Evolutionary conservation across 2,113 vertebrate species (phyloP), one percentile per base, ranked within the genome.

Genomic region (Neodontobutis hainanensis): DNA sequence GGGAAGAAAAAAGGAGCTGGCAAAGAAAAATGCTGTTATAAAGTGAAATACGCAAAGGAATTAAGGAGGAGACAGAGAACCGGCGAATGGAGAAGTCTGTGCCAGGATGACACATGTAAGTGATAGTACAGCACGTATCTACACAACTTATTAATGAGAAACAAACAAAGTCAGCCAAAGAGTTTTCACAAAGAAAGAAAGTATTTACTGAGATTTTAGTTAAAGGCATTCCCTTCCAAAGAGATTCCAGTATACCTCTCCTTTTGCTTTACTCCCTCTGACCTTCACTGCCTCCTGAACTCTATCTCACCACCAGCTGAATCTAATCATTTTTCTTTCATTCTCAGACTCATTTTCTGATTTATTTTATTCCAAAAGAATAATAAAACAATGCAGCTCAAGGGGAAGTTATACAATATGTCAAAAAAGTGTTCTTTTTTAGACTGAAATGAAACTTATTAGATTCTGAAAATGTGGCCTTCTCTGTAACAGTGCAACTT

Each of bases 371-470:
- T 4, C 67, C 64, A 77, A 70, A 58, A 9, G 7, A 15, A 27
- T 12, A 65, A 48, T 14, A 34, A 55, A 46, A 66, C 51, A 5
- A 4, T 12, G 2, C 4, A 2, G 1, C 50, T 35, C 0, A 11
- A 60, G 45, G 0, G n/a, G 46, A 68, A 53, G 65, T 57, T 6
- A 42, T 34, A 36, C 11, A 60, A 66, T 44, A 42, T 38, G 10
- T 5, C 49, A 16, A 49, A 63, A 57, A n/a, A 16, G 4, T n/a
- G 7, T 6, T 11, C 27, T 40, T 45, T 76, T 48, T 73, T 68
- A 11, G 27, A 34, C 8, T 61, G 46, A 83, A 84, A 70, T 3
- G 52, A 82, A 86, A 84, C 67, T 51, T 4, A 52, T 34, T 5
- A 11, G 3, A 11, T 51, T 11, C 10, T 46, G 1, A 12, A 27